A percentile compares a stretch with the other conserved stretches of the same genome.
Evolutionary conservation across 2,113 vertebrate genomes (phyloP).

Genomic region (Neogale vison): DNA sequence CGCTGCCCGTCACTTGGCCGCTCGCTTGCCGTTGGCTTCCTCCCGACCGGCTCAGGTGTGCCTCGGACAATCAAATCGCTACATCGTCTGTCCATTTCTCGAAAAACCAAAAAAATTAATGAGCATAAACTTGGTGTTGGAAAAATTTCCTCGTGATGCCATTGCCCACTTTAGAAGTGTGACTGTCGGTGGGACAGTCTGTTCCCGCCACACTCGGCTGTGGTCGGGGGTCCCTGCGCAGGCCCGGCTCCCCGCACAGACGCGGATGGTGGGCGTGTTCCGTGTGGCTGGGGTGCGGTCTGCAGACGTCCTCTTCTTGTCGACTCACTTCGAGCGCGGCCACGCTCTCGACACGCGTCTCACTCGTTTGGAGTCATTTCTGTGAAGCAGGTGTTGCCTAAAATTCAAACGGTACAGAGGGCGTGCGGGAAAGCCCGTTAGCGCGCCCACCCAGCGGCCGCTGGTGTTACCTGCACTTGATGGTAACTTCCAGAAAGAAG

Average conservation of each 20-base stretch:
- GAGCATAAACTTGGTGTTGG: background rate
- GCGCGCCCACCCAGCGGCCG: background rate
- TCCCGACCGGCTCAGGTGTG: background rate
- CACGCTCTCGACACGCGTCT: background rate
- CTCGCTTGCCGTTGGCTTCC: background rate
- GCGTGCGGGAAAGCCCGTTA: background rate
- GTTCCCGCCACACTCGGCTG: background rate
- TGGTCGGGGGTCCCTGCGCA: background rate
- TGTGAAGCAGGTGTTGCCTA: background rate
- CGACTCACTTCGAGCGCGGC: background rate
- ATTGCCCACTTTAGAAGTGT: background rate
- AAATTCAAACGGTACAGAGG: background rate
- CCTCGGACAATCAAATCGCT: background rate
- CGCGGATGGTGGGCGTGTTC: accelerated
- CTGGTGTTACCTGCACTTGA: background rate
- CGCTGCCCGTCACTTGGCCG: background rate
- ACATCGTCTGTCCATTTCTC: background rate
- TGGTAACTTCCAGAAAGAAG: background rate
- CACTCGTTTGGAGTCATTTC: background rate
- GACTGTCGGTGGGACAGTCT: background rate
- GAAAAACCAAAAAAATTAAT: background rate
- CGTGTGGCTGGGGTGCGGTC: background rate
- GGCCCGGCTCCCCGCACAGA: background rate
- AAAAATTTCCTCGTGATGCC: background rate
- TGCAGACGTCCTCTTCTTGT: background rate